phyloP scores from a whole-genome alignment of 2,888 invertebrate species.

The Elegia similella region DNA sequence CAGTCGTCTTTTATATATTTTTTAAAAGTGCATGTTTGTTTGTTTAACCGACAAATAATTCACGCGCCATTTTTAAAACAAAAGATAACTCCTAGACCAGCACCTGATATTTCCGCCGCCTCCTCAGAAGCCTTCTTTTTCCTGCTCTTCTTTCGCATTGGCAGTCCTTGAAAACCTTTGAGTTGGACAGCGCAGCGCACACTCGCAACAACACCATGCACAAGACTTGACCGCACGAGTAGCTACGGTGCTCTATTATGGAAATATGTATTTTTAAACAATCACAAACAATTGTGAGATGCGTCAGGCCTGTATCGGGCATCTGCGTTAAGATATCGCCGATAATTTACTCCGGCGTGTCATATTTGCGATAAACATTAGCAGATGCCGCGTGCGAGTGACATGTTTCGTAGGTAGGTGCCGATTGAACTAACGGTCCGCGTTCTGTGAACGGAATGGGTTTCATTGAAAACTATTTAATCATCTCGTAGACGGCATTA shows the following conservation, averaged over 20 bases:
- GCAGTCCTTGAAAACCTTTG: slow-evolving; percentile 69
- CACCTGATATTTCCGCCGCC: slow-evolving; percentile 39
- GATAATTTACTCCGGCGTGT: slow-evolving; percentile 56
- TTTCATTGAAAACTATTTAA: slow-evolving; percentile 30
- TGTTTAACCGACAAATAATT: not conserved
- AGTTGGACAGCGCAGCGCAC: slow-evolving; percentile 70
- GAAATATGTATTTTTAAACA: slow-evolving; percentile 25
- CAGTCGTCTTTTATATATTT: too few relatives aligned
- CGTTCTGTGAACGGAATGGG: slow-evolving; percentile 25
- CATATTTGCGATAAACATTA: slow-evolving; percentile 73
- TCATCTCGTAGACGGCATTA: not conserved
- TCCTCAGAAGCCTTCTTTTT: slow-evolving; percentile 69
- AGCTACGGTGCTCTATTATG: not conserved
- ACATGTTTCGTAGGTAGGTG: slow-evolving; percentile 50
- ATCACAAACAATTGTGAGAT: slow-evolving; percentile 19
- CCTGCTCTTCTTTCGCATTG: slow-evolving; percentile 79
- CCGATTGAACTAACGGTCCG: slow-evolving; percentile 43
- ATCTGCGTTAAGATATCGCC: slow-evolving; percentile 53
- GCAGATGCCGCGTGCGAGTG: slow-evolving; percentile 48
- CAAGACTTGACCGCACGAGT: slow-evolving; percentile 17
- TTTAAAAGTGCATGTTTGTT: too few relatives aligned
- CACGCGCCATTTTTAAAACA: not conserved
- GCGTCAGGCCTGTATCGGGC: slow-evolving; percentile 11
- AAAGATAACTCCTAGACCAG: not conserved
- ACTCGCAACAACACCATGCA: slow-evolving; percentile 65